Percentiles rank a stretch among this genome's conserved stretches.
These are phyloP conservation scores for Anguilla anguilla DNA, from an alignment of 2,797 vertebrate genomes.

Conservation along the genomic window DNA sequence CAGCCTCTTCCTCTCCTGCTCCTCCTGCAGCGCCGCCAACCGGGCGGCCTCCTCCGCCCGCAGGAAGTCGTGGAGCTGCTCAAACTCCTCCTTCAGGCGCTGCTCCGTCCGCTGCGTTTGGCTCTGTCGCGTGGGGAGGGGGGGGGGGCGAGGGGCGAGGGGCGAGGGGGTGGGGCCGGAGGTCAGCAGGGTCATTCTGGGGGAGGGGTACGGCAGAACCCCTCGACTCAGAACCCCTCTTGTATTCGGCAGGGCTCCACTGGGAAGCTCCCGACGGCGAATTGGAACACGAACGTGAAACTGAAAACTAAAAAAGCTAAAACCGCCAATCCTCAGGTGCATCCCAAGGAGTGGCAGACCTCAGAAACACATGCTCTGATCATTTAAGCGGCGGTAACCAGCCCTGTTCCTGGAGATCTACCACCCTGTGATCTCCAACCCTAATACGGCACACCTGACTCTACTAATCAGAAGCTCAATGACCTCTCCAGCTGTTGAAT, in stretches of 20 bases:
- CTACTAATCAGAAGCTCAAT: no score
- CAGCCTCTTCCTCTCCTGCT: slow-evolving; percentile 70
- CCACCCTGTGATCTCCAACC: no score
- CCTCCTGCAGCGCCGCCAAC: slow-evolving; percentile 61
- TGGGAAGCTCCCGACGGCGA: background rate
- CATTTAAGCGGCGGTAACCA: background rate
- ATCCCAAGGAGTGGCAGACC: slow-evolving; percentile 21
- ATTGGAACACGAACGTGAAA: background rate
- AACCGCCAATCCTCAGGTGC: slow-evolving; percentile 18
- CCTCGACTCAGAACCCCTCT: background rate
- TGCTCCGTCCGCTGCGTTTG: slow-evolving; percentile 71
- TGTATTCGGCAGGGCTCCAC: background rate
- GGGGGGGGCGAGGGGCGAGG: background rate
- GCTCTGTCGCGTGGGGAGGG: slow-evolving; percentile 53
- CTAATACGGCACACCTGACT: no score
- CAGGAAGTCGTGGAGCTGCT: slow-evolving; percentile 68
- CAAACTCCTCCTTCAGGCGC: slow-evolving; percentile 70
- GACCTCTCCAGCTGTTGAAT: no score
- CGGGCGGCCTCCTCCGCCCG: slow-evolving; percentile 62
- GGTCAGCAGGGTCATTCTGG: background rate
- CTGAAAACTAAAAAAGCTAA: background rate
- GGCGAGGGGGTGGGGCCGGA: background rate
- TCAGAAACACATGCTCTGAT: background rate
- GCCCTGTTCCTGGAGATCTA: no score
- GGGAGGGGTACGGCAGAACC: background rate